phyloP scores from a whole-genome alignment of 2,113 vertebrate species.

The Onychorhynchus coronatus region DNA sequence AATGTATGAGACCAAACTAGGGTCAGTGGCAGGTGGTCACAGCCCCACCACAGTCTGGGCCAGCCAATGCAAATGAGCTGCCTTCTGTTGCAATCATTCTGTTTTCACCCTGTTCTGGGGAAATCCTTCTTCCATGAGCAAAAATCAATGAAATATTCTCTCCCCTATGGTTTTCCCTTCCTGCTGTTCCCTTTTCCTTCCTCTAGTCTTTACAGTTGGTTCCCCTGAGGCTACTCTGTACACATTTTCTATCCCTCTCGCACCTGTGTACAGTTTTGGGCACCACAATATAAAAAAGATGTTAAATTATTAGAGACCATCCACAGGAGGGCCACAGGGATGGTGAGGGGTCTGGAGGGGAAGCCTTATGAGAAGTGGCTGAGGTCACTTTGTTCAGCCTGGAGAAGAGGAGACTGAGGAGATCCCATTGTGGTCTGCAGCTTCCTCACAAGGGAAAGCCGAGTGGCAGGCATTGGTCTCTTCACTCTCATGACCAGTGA shows the following conservation, averaged over 20 bases:
- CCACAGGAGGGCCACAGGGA: neutral
- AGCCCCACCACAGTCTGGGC: neutral
- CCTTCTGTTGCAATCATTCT: neutral
- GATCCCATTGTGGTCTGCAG: neutral
- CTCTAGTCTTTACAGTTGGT: neutral
- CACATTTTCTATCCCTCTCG: neutral
- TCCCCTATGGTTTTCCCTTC: neutral
- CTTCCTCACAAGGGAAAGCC: accelerated
- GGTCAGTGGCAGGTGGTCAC: neutral
- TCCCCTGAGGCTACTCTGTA: neutral
- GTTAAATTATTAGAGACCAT: neutral
- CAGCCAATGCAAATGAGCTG: accelerated
- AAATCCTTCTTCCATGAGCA: neutral
- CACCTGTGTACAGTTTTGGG: neutral
- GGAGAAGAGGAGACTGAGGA: neutral
- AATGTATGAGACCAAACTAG: neutral
- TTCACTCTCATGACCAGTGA: neutral
- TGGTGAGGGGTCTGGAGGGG: neutral
- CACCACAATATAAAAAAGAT: neutral
- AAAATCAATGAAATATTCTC: neutral
- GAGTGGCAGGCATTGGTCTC: neutral
- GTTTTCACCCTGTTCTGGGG: neutral
- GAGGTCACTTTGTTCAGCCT: neutral
- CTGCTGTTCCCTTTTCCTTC: neutral
- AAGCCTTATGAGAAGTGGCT: neutral